Base-by-base conservation (phyloP, 1,140 invertebrate genomes). In the Diachasma alloeum region DNA sequence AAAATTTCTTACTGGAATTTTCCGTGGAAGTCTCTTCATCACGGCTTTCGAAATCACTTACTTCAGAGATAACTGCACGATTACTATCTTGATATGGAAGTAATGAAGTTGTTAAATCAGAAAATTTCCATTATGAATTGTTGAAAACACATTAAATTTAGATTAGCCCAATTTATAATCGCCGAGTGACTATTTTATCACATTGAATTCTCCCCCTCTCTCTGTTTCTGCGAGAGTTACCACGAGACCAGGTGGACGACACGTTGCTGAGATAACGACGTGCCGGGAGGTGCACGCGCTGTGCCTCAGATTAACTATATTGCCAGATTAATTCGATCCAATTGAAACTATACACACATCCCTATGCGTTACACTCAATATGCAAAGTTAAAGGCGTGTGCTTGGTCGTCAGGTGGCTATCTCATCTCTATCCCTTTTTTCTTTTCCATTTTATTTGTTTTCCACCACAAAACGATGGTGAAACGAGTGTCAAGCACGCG, bases 251-350 rank as follows among this genome's bases (percentile, higher is more conserved):
- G 66, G 66, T 68, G 66, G 66, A 37, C 36, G 66, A 68, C 66
- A 68, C 66, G 66, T 68, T 39, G 66, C 36, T 6, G 15, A 68
- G 66, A 68, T 68, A 68, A 68, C 66, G 66, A 68, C 31, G 31
- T 37, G 66, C 66, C 66, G 66, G 66, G 66, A 68, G 66, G 66
- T 68, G 66, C 66, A 68, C 66, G 66, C 66, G 59, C 59, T 56
- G 9, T 13, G 24, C 26, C 24, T 26, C 10, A 68, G 66, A 68
- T 68, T 68, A 68, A 39, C 66, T 68, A 68, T 68, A 68, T 68
- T 68, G 48, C 66, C n/a, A 68, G 66, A 68, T 68, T 68, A 68
- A 68, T 36, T 68, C 36, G 66, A 68, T 68, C 66, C 66, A 68
- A 68, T 68, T 68, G 66, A 68, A 68, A 37, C n/a, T 68, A 68